Percentiles rank a stretch among this genome's conserved stretches.
Evolutionary conservation across 2,113 vertebrate species (phyloP).

Genomic region (Anarrhichthys ocellatus): DNA sequence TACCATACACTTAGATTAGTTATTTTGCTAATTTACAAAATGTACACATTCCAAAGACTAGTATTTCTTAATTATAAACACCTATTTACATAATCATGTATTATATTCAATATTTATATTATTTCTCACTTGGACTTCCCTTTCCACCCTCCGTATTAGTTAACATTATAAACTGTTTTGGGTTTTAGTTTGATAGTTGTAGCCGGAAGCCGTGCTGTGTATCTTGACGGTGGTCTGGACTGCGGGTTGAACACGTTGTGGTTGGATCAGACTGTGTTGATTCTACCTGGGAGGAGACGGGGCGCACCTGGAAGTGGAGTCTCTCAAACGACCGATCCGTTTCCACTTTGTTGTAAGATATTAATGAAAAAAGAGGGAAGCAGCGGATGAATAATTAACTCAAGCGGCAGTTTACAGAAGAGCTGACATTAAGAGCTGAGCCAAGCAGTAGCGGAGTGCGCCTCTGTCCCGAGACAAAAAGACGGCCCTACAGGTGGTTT

Average conservation of each 20-base stretch:
- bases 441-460: slow-evolving; percentile 10
- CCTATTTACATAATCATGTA: neutral
- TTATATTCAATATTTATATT: neutral
- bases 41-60: neutral
- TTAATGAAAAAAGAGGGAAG: neutral
- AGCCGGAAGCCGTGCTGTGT: slow-evolving; percentile 13
- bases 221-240: neutral
- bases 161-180: neutral
- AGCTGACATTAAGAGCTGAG: slow-evolving; percentile 55
- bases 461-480: neutral
- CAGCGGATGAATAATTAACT: slow-evolving; percentile 55
- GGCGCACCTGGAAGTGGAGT: slow-evolving; percentile 40
- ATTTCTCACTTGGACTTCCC: neutral
- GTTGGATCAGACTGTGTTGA: slow-evolving; percentile 33
- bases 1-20: neutral
- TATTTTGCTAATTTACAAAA: neutral
- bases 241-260: slow-evolving; percentile 46
- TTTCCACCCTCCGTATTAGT: neutral
- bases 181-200: slow-evolving; percentile 24
- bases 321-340: neutral
- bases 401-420: slow-evolving; percentile 4
- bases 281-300: slow-evolving; percentile 45
- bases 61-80: neutral
- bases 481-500: slow-evolving; percentile 25
- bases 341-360: neutral